Conservation (phyloP, 2,888 invertebrate species). For the Seira ritae region DNA sequence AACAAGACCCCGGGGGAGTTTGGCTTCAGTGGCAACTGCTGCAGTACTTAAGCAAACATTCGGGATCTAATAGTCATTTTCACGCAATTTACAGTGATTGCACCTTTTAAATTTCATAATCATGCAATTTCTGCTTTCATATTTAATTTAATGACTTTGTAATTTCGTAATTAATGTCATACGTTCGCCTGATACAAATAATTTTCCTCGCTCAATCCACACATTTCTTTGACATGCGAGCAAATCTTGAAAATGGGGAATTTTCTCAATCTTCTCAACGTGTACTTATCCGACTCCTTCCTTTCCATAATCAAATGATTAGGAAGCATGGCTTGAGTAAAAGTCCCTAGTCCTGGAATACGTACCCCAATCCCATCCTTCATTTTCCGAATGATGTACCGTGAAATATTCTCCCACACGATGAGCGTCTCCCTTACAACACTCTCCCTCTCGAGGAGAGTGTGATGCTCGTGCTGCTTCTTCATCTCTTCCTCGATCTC, state of each 20-base stretch:
- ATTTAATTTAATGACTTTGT: too few species aligned
- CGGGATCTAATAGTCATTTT: conserved; percentile 32
- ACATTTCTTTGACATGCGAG: conserved; percentile 51
- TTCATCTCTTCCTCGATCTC: background rate
- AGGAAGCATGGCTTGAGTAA: conserved; percentile 27
- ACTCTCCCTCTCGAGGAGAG: conserved; percentile 63
- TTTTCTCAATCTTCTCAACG: conserved; percentile 28
- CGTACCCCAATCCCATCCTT: conserved; percentile 61
- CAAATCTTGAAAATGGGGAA: conserved; percentile 54
- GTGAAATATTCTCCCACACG: conserved; percentile 66
- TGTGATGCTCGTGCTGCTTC: conserved; percentile 25
- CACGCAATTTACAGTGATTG: too few species aligned
- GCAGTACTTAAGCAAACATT: conserved; percentile 53
- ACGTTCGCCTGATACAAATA: conserved; percentile 39
- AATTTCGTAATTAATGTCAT: conserved; percentile 4
- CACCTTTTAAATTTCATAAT: too few species aligned
- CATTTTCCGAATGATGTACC: conserved; percentile 63
- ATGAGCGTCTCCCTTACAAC: conserved; percentile 60
- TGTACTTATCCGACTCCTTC: background rate
- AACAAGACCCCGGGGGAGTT: conserved; percentile 53
- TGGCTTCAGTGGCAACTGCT: conserved; percentile 40
- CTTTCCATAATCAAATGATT: conserved; percentile 13
- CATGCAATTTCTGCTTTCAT: too few species aligned
- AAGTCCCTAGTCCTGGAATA: conserved; percentile 69
- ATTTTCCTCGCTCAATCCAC: conserved; percentile 34